Conservation (phyloP, 92 coral and sea anemone genomes). For the Zoanthus sociatus region DNA sequence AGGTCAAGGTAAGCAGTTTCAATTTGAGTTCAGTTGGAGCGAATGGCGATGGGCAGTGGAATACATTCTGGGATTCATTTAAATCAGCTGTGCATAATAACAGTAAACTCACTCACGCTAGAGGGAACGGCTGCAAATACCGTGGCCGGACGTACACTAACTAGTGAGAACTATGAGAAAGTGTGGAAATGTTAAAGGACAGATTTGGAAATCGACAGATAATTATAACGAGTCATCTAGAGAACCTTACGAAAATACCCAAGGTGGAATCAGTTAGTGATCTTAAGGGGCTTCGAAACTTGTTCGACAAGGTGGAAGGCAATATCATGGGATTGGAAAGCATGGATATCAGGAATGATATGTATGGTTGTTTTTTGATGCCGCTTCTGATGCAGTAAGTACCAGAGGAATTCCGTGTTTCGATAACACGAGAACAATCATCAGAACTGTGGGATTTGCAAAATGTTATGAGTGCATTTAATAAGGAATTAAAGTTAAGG, state of each 20-base stretch:
- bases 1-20: not conserved
- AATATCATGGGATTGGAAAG: not conserved
- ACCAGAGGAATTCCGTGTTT: no score
- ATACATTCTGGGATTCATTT: not conserved
- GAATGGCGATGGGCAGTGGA: not conserved
- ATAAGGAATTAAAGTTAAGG: slow-evolving; percentile 2
- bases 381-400: not conserved
- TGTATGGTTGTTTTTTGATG: not conserved
- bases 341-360: not conserved
- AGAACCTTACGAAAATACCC: not conserved
- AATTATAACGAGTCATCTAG: not conserved
- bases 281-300: not conserved
- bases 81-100: not conserved
- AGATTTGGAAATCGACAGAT: not conserved
- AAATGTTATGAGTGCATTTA: not conserved
- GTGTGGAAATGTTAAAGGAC: slow-evolving; percentile 2
- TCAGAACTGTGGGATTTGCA: not conserved
- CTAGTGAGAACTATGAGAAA: not conserved
- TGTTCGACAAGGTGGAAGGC: not conserved
- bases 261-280: not conserved
- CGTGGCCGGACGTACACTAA: not conserved
- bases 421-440: not conserved
- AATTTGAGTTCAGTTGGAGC: not conserved
- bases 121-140: not conserved
- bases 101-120: not conserved